Percentiles rank a stretch among this genome's conserved stretches.
phyloP scores from a whole-genome alignment of 2,797 vertebrate species.

The Pseudochirops corinnae region DNA sequence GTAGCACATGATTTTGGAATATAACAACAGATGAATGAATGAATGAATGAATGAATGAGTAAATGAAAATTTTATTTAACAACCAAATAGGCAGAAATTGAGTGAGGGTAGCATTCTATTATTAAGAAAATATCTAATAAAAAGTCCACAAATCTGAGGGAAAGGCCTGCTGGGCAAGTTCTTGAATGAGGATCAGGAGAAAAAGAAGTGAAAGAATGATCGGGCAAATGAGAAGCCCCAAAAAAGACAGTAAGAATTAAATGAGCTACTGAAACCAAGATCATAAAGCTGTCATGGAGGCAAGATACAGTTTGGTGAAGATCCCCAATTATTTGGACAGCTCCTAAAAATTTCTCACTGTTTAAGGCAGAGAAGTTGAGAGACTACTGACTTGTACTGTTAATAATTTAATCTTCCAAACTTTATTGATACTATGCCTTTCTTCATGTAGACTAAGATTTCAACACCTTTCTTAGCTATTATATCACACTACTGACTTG shows the following conservation, averaged over 20 bases:
- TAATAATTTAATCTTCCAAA: neutral
- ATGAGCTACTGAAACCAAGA: neutral
- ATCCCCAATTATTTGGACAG: neutral
- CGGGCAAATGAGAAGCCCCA: neutral
- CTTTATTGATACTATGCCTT: neutral
- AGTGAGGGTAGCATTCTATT: neutral
- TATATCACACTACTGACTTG: neutral
- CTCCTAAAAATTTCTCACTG: neutral
- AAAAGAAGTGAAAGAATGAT: neutral
- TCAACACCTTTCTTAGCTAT: neutral
- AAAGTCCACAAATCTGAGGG: neutral
- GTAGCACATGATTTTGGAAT: neutral
- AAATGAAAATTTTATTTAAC: neutral
- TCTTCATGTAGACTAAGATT: neutral
- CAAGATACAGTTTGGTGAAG: neutral
- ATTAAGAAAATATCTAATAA: neutral
- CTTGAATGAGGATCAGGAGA: neutral
- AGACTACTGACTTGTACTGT: neutral
- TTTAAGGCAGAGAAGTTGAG: neutral
- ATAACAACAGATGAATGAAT: neutral
- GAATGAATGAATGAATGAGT: neutral
- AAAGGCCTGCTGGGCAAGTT: neutral
- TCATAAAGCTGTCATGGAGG: neutral
- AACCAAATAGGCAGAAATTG: neutral
- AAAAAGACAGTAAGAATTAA: neutral